Evolutionary conservation across 1,140 invertebrate genomes (phyloP).

Genomic region (Parapsyche elsis): DNA sequence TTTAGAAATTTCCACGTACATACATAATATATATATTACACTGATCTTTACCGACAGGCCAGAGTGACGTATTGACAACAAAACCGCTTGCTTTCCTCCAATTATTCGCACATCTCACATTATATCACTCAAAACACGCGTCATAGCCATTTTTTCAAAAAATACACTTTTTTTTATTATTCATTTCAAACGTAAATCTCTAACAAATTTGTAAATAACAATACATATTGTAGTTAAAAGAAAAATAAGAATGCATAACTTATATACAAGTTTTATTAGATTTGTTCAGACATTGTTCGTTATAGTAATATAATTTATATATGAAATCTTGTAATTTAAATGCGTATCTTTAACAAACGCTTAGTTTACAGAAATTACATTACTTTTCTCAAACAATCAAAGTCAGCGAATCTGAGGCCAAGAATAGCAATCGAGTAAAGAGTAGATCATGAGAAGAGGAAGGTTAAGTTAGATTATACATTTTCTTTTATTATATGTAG

Average conservation of each 20-base stretch:
- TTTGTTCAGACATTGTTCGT: slow-evolving; percentile 20
- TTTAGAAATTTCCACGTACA: too few relatives aligned
- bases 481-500: too few relatives aligned
- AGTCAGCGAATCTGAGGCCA: too few relatives aligned
- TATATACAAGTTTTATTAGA: slow-evolving; percentile 33
- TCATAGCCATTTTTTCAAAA: neutral
- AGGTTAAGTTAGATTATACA: too few relatives aligned
- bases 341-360: too few relatives aligned
- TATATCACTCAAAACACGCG: neutral
- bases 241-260: slow-evolving; percentile 19
- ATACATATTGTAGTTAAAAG: slow-evolving; percentile 12
- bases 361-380: too few relatives aligned
- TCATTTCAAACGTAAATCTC: slow-evolving; percentile 15
- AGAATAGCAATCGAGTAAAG: too few relatives aligned
- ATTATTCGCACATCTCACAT: neutral
- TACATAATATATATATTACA: neutral
- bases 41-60: neutral
- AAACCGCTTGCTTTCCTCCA: neutral
- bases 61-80: neutral
- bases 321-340: too few relatives aligned
- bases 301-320: neutral
- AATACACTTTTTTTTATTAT: slow-evolving; percentile 3
- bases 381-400: too few relatives aligned
- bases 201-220: slow-evolving; percentile 37
- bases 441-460: too few relatives aligned